Evolutionary conservation across 2,113 vertebrate genomes (phyloP).

Genomic region (Promerops cafer): DNA sequence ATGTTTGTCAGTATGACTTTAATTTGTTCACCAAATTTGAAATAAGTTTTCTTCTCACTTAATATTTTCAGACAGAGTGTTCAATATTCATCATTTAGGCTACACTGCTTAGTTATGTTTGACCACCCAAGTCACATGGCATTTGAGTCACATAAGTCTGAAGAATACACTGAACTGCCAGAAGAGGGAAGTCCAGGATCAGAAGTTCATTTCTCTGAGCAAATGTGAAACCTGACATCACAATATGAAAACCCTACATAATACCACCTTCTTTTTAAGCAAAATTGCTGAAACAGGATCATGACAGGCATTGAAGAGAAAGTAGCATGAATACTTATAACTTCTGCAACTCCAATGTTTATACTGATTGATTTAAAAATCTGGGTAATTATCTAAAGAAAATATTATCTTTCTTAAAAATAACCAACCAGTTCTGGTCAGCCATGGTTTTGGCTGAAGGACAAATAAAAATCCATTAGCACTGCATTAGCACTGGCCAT

Average conservation of each 20-base stretch:
- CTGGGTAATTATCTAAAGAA: background rate
- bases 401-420: background rate
- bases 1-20: background rate
- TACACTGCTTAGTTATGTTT: background rate
- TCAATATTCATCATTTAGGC: background rate
- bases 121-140: background rate
- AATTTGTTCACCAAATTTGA: background rate
- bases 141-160: background rate
- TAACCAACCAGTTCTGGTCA: background rate
- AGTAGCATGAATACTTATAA: background rate
- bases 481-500: background rate
- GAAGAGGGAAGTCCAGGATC: conserved; percentile 61
- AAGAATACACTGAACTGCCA: conserved; percentile 45
- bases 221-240: background rate
- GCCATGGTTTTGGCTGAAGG: background rate
- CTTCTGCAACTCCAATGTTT: background rate
- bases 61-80: background rate
- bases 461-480: background rate
- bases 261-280: background rate
- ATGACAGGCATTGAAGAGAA: background rate
- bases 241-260: background rate
- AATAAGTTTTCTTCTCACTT: background rate
- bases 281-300: background rate
- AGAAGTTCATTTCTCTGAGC: conserved; percentile 10
- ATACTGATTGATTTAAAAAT: background rate